Percentiles rank a stretch among this genome's conserved stretches.
phyloP scores from a whole-genome alignment of 2,113 vertebrate genomes.

The Pagrus major region DNA sequence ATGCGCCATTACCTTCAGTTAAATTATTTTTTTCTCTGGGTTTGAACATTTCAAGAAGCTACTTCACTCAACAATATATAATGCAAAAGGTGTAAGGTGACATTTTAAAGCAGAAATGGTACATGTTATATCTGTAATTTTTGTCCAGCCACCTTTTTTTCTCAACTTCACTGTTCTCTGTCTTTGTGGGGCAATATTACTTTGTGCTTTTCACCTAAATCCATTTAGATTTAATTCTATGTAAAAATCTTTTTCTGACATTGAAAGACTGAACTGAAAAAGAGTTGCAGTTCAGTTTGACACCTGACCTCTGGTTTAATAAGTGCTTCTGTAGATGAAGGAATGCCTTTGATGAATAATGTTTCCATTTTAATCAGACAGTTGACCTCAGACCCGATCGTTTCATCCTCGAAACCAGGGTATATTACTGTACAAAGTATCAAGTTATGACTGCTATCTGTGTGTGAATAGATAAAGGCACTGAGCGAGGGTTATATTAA shows the following conservation, averaged over 20 bases:
- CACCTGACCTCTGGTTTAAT: background rate
- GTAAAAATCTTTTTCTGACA: background rate
- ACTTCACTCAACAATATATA: too few relatives aligned
- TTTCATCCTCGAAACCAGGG: background rate
- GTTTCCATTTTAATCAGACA: slow-evolving; percentile 9
- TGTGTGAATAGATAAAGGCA: slow-evolving; percentile 11
- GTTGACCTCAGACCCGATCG: background rate
- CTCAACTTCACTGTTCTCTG: background rate
- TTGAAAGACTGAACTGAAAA: background rate
- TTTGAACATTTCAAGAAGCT: too few relatives aligned
- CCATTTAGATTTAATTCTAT: background rate
- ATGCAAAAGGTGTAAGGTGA: too few relatives aligned
- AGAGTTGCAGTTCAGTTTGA: background rate
- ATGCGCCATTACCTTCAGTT: too few relatives aligned
- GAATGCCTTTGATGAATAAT: background rate
- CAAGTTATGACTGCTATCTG: slow-evolving; percentile 12
- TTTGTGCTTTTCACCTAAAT: background rate
- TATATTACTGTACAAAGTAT: slow-evolving; percentile 51
- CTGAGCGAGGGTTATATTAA: background rate
- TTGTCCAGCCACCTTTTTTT: too few relatives aligned
- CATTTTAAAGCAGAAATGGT: too few relatives aligned
- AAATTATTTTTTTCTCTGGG: too few relatives aligned
- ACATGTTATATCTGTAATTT: too few relatives aligned
- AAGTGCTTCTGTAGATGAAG: background rate
- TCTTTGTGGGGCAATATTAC: background rate